Percentiles rank a stretch among this genome's conserved stretches.
These are phyloP conservation scores for Python bivittatus DNA, from an alignment of 2,113 vertebrate species.

Conservation along the genomic window DNA sequence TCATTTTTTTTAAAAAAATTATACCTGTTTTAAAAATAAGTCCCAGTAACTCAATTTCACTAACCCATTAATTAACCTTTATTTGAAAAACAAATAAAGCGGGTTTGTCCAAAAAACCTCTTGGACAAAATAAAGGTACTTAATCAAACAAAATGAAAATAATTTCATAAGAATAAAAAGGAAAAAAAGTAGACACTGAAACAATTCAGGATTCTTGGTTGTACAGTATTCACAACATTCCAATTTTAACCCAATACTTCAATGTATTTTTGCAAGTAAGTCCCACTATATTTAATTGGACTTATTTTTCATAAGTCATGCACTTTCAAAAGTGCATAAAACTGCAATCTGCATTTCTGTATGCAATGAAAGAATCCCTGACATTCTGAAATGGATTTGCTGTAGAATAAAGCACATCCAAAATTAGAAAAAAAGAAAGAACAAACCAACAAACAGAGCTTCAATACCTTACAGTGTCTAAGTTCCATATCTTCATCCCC, in stretches of 20 bases:
- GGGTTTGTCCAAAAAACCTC: neutral
- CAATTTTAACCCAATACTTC: neutral
- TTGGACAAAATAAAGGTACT: neutral
- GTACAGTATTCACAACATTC: neutral
- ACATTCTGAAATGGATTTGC: slow-evolving; percentile 39
- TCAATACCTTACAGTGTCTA: slow-evolving; percentile 96
- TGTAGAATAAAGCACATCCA: slow-evolving; percentile 26
- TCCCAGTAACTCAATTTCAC: neutral
- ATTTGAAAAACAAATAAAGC: neutral
- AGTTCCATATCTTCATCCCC: slow-evolving; percentile 92
- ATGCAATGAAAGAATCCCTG: slow-evolving; percentile 45
- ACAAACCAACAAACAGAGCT: slow-evolving; percentile 52
- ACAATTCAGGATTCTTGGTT: neutral
- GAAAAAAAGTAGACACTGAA: neutral
- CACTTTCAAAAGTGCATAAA: neutral
- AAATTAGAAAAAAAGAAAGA: neutral
- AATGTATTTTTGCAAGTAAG: neutral
- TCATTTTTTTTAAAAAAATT: neutral
- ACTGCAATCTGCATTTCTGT: neutral
- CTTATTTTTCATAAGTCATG: neutral
- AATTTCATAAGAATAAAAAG: neutral
- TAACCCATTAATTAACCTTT: slow-evolving; percentile 15
- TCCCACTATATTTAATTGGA: neutral
- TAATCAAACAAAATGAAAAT: neutral
- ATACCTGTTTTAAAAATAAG: neutral